These are phyloP conservation scores for Cephus sareptanus DNA, from an alignment of 2,888 invertebrate species.

Conservation along the genomic window DNA sequence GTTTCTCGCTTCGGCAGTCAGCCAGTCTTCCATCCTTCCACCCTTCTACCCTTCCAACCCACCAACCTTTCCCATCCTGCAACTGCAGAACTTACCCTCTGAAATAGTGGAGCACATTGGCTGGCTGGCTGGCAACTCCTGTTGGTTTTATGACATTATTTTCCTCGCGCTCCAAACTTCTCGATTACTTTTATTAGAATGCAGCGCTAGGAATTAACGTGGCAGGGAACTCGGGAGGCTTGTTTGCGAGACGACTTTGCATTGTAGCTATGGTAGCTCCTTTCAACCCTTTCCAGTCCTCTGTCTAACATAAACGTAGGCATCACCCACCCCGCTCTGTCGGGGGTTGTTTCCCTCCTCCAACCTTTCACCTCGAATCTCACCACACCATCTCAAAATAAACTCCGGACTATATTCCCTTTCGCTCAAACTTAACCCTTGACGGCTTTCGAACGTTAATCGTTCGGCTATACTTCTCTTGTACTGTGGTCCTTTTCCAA, in stretches of 20 bases:
- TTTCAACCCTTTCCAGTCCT: conserved; percentile 7
- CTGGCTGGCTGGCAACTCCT: conserved; percentile 25
- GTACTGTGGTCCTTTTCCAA: too few relatives aligned
- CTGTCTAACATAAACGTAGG: not conserved
- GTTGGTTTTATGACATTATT: conserved; percentile 52
- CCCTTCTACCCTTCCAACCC: not conserved
- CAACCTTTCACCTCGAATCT: too few relatives aligned
- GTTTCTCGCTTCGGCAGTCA: conserved; percentile 33
- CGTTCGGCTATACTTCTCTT: too few relatives aligned
- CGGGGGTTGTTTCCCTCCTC: too few relatives aligned
- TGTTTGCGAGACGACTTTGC: conserved; percentile 30
- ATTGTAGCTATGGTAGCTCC: conserved; percentile 20
- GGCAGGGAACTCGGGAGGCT: conserved; percentile 30
- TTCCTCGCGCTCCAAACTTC: conserved; percentile 50
- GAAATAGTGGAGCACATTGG: not conserved
- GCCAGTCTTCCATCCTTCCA: conserved; percentile 20
- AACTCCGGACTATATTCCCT: too few relatives aligned
- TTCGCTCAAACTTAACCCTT: too few relatives aligned
- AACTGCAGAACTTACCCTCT: conserved; percentile 29
- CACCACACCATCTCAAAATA: too few relatives aligned
- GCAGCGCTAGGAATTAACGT: conserved; percentile 50
- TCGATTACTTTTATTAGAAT: conserved; percentile 57
- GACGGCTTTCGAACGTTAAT: too few relatives aligned
- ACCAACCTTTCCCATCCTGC: conserved; percentile 19
- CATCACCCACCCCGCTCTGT: too few relatives aligned